Evolutionary conservation across 2,888 invertebrate species (phyloP).

Genomic region (Clitarchus hookeri): DNA sequence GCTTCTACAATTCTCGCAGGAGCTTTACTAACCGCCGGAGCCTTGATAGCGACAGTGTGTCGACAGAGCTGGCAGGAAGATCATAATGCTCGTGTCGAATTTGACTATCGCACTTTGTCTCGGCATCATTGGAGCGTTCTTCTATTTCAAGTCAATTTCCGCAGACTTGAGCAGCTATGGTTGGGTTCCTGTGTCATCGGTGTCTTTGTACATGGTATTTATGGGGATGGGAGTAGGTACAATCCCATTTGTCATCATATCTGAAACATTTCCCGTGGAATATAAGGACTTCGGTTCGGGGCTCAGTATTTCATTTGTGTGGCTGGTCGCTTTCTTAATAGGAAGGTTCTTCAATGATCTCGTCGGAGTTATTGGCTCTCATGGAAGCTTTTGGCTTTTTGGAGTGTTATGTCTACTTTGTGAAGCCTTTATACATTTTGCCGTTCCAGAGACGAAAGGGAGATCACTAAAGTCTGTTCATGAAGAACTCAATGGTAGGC

Average conservation of each 20-base stretch:
- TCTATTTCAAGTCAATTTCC: constrained; percentile 46
- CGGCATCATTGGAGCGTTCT: constrained; percentile 49
- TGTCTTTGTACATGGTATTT: constrained; percentile 32
- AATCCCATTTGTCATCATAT: constrained; percentile 33
- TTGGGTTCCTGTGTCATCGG: constrained; percentile 32
- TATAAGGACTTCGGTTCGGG: not conserved
- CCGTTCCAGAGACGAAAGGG: not conserved
- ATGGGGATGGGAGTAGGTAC: constrained; percentile 34
- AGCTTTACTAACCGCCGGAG: constrained; percentile 51
- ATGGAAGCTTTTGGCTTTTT: not conserved
- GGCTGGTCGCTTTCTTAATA: not conserved
- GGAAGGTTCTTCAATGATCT: not conserved
- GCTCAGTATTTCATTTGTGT: not conserved
- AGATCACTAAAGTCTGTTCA: not conserved
- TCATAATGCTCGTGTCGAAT: constrained; percentile 55
- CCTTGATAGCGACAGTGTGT: constrained; percentile 48
- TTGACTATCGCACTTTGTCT: constrained; percentile 49
- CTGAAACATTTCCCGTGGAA: constrained; percentile 20
- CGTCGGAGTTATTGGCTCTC: not conserved
- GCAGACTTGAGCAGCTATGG: constrained; percentile 34
- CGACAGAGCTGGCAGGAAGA: constrained; percentile 56
- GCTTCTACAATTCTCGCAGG: constrained; percentile 55
- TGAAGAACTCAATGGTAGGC: not conserved
- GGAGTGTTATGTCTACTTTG: not conserved
- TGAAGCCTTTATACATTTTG: not conserved